Evolutionary conservation across 2,888 invertebrate genomes (phyloP), one percentile per base, ranked within the genome.

Genomic region (Anthoptus insignis): DNA sequence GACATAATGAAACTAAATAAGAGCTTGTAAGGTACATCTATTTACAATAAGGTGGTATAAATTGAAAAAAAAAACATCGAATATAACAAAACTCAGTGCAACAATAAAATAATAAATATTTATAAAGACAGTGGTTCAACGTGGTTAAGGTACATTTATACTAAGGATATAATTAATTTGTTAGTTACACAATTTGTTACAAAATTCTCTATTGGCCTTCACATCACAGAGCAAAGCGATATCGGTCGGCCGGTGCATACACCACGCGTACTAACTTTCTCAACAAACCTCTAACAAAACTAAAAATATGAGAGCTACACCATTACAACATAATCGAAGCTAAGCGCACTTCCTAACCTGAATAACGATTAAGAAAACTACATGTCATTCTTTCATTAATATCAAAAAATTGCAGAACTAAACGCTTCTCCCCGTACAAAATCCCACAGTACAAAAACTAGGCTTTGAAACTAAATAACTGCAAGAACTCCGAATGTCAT

Each of bases 71-170:
- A 87, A 88, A 91, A 92, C 88, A 90, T 88, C 81, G 88, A 91
- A 91, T 87, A 83, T 91, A 93, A 92, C 91, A 92, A 90, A 85
- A 89, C 87, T 88, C 85, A 87, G 91, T 92, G 91, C 92, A 93
- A 92, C 92, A 92, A 91, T 89, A 84, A 91, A 89, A 88, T 88
- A 91, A 93, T 91, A 91, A 91, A 92, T 91, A 91, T 88, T 86
- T 83, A 83, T 83, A 70, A 72, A 86, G 85, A 88, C 81, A 87
- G 87, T 88, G 87, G 86, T 89, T 88, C 89, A 91, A 89, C 91
- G 87, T 89, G 87, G 89, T 92, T 89, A 83, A 88, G 85, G 88
- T 88, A 89, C 81, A 83, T 80, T 87, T 87, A 86, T 79, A 84
- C 87, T 89, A 89, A 79, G 77, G 82, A 81, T 86, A 88, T 84